Evolutionary conservation across 2,888 invertebrate genomes (phyloP), one percentile per base, ranked within the genome.

Genomic region (Platerodrilus igneus): DNA sequence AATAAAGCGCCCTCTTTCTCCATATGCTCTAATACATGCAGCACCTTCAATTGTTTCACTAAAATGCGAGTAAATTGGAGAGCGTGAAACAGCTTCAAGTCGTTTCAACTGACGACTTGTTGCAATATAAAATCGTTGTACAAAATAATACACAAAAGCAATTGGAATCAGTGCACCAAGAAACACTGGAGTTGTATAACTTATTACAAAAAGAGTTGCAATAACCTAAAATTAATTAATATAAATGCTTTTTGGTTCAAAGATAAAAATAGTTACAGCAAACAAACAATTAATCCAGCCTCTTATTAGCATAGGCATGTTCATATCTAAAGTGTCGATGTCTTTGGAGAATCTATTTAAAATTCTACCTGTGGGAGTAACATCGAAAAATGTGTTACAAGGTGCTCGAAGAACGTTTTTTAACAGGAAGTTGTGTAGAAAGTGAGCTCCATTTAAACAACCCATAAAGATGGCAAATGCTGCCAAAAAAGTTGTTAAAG

Each of bases 1-100:
- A 3, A 77, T 71, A 55, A 80, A 79, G 42, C 71, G 5, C 25
- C n/a, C 35, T n/a, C 66, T 53, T 43, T 71, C 62, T 15, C 53
- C 51, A 50, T 68, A 76, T 1, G 76, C 75, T 41, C 76, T 56
- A 40, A 76, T 75, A 2, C 71, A 69, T 4, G 61, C 48, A 0
- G 64, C 62, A 17, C 67, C 67, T 42, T 52, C 39, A 10, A 57
- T 37, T 5, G 74, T 73, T 56, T 78, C 77, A 3, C 69, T 64
- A 50, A 78, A 74, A 49, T 74, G 73, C 4, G 72, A 71, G 55
- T 72, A 77, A 17, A 78, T 69, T 0, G 77, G 77, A 8, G 76
- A 76, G 21, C 74, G 58, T 9, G 71, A 69, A 2, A 73, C 64
- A 2, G 74, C 73, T 45, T 74, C 71, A 6, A 78, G 53, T 18